Conservation (phyloP, 2,113 vertebrate species). For the Chrysochloris asiatica region DNA sequence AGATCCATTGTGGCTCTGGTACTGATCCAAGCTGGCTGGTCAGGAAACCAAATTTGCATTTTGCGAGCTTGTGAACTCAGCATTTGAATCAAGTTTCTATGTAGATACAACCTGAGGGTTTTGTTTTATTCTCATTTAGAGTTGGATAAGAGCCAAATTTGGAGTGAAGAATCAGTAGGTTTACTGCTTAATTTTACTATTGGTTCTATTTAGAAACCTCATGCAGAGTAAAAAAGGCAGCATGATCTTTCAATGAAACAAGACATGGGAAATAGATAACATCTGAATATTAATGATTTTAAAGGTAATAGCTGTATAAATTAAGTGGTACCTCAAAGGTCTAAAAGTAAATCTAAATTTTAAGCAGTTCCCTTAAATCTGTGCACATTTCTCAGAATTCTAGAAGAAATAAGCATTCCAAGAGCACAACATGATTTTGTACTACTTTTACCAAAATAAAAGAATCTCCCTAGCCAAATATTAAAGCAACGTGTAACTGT, state of each 20-base stretch:
- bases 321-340: background rate
- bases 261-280: background rate
- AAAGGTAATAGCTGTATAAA: background rate
- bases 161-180: background rate
- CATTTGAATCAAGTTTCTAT: background rate
- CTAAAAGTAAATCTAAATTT: slow-evolving; percentile 15
- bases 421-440: background rate
- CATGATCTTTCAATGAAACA: background rate
- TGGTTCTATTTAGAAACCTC: background rate
- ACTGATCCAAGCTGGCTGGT: background rate
- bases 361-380: slow-evolving; percentile 26
- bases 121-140: slow-evolving; percentile 18
- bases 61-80: background rate
- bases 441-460: slow-evolving; percentile 50
- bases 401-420: slow-evolving; percentile 24
- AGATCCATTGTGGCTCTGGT: background rate
- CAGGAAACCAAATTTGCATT: background rate
- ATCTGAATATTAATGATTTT: background rate
- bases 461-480: background rate
- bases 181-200: background rate
- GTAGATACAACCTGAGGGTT: background rate
- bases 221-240: background rate
- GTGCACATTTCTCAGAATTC: background rate
- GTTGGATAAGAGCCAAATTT: background rate
- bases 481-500: background rate